Evolutionary conservation across 2,797 vertebrate species (phyloP).

Genomic region (Microtus agrestis): DNA sequence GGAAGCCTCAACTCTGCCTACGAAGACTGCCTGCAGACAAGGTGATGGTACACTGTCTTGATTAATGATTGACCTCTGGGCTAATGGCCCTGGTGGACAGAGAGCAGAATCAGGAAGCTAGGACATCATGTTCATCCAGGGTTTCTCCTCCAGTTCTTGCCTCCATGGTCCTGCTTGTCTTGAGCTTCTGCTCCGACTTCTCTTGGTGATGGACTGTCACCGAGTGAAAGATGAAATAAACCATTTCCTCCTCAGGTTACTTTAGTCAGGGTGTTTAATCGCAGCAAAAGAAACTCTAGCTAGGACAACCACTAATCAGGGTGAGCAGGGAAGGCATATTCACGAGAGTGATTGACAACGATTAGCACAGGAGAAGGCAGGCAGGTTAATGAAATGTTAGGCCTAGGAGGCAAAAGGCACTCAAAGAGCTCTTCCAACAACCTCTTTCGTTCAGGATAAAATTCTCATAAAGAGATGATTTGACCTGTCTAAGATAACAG

Average conservation of each 20-base stretch:
- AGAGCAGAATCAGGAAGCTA: neutral
- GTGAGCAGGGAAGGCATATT: neutral
- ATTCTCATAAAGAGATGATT: neutral
- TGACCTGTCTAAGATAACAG: neutral
- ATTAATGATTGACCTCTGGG: neutral
- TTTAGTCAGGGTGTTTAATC: neutral
- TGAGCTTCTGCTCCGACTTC: neutral
- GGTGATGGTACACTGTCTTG: neutral
- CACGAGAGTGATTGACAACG: neutral
- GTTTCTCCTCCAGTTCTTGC: neutral
- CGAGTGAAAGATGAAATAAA: neutral
- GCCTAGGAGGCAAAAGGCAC: neutral
- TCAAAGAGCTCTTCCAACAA: neutral
- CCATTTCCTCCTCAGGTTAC: neutral
- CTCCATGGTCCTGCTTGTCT: neutral
- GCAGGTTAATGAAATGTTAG: neutral
- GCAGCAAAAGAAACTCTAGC: neutral
- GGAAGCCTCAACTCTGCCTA: neutral
- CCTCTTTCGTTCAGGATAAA: slow-evolving; percentile 8
- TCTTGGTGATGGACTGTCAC: neutral
- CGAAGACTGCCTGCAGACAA: neutral
- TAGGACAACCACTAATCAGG: neutral
- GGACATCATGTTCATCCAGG: neutral
- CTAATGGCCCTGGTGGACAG: neutral
- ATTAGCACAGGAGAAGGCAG: neutral